Evolutionary conservation across 1,140 invertebrate species (phyloP), one percentile per base, ranked within the genome.

Genomic region (Drosophila willistoni): DNA sequence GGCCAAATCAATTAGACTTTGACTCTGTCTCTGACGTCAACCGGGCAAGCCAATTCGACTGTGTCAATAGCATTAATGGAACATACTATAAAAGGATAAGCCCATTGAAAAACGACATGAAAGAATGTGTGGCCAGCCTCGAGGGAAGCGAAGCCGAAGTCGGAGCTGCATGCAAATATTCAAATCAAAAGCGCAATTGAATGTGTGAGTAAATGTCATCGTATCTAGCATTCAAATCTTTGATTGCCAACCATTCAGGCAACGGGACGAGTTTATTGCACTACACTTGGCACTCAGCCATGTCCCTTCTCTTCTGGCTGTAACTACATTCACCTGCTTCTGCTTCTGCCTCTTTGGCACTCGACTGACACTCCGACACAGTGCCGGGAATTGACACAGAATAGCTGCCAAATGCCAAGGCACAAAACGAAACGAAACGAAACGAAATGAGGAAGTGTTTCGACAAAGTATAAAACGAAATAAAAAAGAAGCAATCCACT

Each of bases 201-300:
- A 82, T 90, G 81, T 85, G 81, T 81, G 79, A 85, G 82, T 86
- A 89, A 90, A 90, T 90, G 85, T 90, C 85, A 90, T 90, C 85
- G 86, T 90, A 90, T 90, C 86, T 90, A 55, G 76, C 86, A 90
- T 90, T 90, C 81, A 85, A 80, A 90, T 90, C 86, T 90, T 90
- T 90, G 86, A 90, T 90, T 90, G 86, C 86, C 81, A 90, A 73
- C 79, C 83, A 90, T 90, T 90, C 86, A 87, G 72, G 61, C 86
- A 54, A n/a, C 41, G 59, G 67, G 77, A 73, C 70, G 78, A 75
- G 84, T 87, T 87, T 87, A 87, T 87, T 87, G 84, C 84, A 87
- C 84, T 89, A 36, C 36, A 89, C 84, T 89, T 87, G 80, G 84
- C 84, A 87, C 71, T 77, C 79, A 77, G 83, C 83, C 84, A 87